A percentile compares a stretch with the other conserved stretches of the same genome.
These are phyloP conservation scores for Plectrocnemia conspersa DNA, from an alignment of 1,140 invertebrate species.

Conservation along the genomic window DNA sequence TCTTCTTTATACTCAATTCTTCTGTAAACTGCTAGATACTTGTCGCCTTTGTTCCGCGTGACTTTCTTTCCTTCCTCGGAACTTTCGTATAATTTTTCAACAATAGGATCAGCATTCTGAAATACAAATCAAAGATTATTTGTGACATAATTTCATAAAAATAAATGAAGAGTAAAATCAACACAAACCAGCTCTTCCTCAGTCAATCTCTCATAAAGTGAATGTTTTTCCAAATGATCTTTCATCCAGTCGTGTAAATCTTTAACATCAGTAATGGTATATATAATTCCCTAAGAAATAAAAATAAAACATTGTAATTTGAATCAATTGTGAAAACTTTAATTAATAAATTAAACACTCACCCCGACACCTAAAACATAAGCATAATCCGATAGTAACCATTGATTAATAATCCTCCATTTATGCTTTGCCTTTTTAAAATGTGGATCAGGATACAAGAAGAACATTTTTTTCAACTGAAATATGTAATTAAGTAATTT, in stretches of 20 bases:
- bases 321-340: not conserved
- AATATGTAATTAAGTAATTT: too few relatives aligned
- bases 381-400: slow-evolving; percentile 92
- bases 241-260: slow-evolving; percentile 98
- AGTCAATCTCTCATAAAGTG: slow-evolving; percentile 75
- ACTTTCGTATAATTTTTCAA: slow-evolving; percentile 83
- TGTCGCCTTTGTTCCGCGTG: slow-evolving; percentile 88
- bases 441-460: slow-evolving; percentile 99
- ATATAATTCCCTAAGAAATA: slow-evolving; percentile 74
- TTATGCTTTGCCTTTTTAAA: slow-evolving; percentile 99
- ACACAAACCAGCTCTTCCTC: slow-evolving; percentile 66
- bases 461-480: slow-evolving; percentile 97
- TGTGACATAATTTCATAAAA: slow-evolving; percentile 1
- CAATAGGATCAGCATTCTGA: slow-evolving; percentile 76
- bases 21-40: slow-evolving; percentile 87
- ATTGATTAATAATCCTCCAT: slow-evolving; percentile 96
- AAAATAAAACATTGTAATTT: not conserved
- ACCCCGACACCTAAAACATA: slow-evolving; percentile 84
- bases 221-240: slow-evolving; percentile 85
- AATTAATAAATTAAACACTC: slow-evolving; percentile 39
- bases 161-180: slow-evolving; percentile 6
- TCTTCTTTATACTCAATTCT: slow-evolving; percentile 53
- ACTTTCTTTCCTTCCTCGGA: slow-evolving; percentile 99
- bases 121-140: slow-evolving; percentile 28
- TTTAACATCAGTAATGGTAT: slow-evolving; percentile 97